Conservation (phyloP, 2,113 vertebrate species). For the Pituophis catenifer region DNA sequence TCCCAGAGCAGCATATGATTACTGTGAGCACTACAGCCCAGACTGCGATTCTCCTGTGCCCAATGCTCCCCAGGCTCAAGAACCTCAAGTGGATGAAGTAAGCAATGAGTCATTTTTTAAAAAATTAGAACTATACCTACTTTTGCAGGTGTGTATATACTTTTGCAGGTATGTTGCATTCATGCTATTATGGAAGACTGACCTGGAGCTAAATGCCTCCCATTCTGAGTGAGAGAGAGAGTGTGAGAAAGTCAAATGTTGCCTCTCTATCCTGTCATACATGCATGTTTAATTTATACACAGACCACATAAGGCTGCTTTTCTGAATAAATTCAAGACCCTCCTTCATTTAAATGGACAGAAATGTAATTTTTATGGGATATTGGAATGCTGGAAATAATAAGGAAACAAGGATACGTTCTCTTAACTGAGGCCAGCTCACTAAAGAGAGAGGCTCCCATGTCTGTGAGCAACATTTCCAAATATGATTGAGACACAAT, state of each 20-base stretch:
- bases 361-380: neutral
- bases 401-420: no score
- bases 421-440: neutral
- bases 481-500: neutral
- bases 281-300: neutral
- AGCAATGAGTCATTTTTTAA: constrained; percentile 44
- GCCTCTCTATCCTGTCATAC: neutral
- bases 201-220: constrained; percentile 24
- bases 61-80: constrained; percentile 85
- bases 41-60: constrained; percentile 88
- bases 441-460: neutral
- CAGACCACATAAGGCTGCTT: neutral
- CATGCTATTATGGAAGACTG: neutral
- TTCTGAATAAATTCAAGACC: neutral
- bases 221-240: neutral
- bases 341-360: neutral
- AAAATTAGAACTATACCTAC: constrained; percentile 32
- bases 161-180: constrained; percentile 23
- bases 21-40: constrained; percentile 96
- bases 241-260: neutral
- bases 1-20: constrained; percentile 91
- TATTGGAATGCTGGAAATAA: neutral
- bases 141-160: constrained; percentile 24
- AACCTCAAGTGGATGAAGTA: constrained; percentile 82
- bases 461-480: neutral